A percentile compares a stretch with the other conserved stretches of the same genome.
Evolutionary conservation across 1,140 invertebrate species (phyloP).

Genomic region (Drosophila santomea): DNA sequence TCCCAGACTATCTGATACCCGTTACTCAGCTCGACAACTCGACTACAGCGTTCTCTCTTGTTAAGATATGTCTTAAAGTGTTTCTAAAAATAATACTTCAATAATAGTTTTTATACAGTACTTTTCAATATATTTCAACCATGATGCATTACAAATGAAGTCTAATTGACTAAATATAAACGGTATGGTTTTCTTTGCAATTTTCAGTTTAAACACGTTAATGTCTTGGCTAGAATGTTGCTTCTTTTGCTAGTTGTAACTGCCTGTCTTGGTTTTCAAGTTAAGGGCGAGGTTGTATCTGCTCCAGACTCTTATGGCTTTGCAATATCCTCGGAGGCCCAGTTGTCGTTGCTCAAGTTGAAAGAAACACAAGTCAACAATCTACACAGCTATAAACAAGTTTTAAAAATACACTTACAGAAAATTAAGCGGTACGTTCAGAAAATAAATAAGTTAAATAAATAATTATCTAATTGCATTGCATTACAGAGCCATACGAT

Average conservation of each 20-base stretch:
- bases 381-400: conserved; percentile 24
- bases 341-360: conserved; percentile 2
- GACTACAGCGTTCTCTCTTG: too few relatives aligned
- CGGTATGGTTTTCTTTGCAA: background rate
- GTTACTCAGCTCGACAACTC: too few relatives aligned
- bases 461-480: background rate
- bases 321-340: conserved; percentile 21
- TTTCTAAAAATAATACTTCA: too few relatives aligned
- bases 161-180: background rate
- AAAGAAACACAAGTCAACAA: conserved; percentile 12
- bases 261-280: background rate
- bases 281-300: background rate
- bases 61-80: too few relatives aligned
- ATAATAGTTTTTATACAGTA: too few relatives aligned
- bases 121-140: background rate
- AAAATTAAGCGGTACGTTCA: conserved; percentile 1
- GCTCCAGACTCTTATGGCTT: background rate
- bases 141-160: background rate
- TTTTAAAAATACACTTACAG: background rate
- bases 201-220: background rate
- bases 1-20: too few relatives aligned
- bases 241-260: background rate
- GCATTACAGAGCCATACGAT: background rate
- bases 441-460: too few relatives aligned
- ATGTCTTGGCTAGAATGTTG: background rate